Evolutionary conservation across 2,113 vertebrate species (phyloP), one percentile per base, ranked within the genome.

Genomic region (Archocentrus centrarchus): DNA sequence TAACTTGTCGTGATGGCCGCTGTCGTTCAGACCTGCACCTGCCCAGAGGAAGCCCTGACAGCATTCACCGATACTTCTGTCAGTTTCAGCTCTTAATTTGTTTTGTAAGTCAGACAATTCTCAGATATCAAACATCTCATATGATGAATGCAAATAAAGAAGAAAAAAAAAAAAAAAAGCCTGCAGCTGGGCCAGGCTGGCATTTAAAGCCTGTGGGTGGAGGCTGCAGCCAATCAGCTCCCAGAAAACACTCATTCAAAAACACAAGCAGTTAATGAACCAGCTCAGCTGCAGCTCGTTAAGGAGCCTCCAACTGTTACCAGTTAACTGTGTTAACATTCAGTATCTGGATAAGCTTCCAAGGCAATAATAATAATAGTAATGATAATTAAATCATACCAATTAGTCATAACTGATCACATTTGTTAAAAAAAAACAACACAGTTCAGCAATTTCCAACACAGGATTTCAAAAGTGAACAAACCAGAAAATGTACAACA

Each of bases 151-250:
- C 27, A 27, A 7, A 10, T 18, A 2, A 50, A 11, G 24, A 47
- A 24, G 14, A 47, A 11, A 14, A 68, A 22, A 0, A 11, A 14
- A 68, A 22, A 0, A 47, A 27, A 35, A 39, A 39, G 37, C 0
- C 5, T 50, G 15, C 64, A 30, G 41, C 10, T 11, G 41, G 17
- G 47, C 0, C 41, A 11, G 41, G 9, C 0, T 0, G 9, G 18
- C 15, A 50, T 47, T 68, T 50, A 68, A 50, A 30, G 64, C 22
- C 15, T 50, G 41, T 18, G 27, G 64, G 22, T 68, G 64, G 41
- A 20, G 27, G 24, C 24, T 70, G 41, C 64, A 18, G 41, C 64
- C 64, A 68, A 30, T 7, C 24, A 68, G 41, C 22, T 47, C 17
- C 64, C 64, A 47, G 64, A 7, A 68, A 0, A 11, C 13, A 47